Evolutionary conservation across 2,113 vertebrate genomes (phyloP), one percentile per base, ranked within the genome.

Genomic region (Leiothrix lutea): DNA sequence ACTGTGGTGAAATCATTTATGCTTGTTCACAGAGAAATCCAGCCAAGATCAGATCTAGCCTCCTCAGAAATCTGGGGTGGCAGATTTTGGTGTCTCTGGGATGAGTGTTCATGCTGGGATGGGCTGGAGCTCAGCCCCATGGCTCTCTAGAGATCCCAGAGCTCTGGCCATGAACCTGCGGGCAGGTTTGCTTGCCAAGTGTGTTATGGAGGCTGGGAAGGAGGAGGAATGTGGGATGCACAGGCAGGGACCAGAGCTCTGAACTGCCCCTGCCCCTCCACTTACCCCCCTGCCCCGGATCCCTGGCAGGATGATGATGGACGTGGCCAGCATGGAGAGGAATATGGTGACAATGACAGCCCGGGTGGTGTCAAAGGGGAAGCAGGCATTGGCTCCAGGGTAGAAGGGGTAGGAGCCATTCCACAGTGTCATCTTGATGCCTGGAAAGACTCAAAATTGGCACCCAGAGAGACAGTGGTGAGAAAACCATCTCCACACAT

Each of bases 361-460:
- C 80, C 96, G 67, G 38, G 94, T 88, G 54, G 98, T 97, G 79
- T 95, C 98, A 57, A 99, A 98, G 94, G 98, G 98, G 26, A 98
- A 98, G 28, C 97, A 73, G 5, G 89, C 98, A 31, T 96, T 98
- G 91, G 97, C 40, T 88, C 97, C 95, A 3, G 97, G 92, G 89
- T 99, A 99, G 97, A 99, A 99, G 80, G 99, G 99, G 95, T 99
- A 98, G 98, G 98, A 98, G 57, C 98, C 98, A 35, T 99, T 57
- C 98, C 98, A 99, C 88, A 99, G 97, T 5, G 98, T 99, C 99
- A 99, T 99, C 91, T 73, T 98, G 72, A 38, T 58, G 51, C 28
- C 57, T 8, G 5, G 28, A 26, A 5, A 0, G 8, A n/a, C 22
- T 31, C 71, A 44, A 74, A 66, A 21, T 47, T 17, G 28, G n/a